Evolutionary conservation across 1,140 invertebrate genomes (phyloP), one percentile per base, ranked within the genome.

Genomic region (Drosophila equinoxialis): DNA sequence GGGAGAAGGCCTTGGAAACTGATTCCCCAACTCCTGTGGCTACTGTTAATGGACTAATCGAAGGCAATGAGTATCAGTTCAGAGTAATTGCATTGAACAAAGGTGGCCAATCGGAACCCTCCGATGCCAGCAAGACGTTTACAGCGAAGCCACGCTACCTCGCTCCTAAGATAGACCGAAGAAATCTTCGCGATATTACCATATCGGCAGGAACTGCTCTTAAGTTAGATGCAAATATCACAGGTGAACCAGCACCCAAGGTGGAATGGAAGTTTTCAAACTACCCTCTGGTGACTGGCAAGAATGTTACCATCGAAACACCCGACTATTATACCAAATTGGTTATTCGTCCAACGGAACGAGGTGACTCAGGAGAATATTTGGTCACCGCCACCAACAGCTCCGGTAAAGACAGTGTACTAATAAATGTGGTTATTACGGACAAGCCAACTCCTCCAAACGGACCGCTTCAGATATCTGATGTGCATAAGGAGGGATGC

Each of bases 51-150:
- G 97, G 98, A 65, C 93, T 99, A 3, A 96, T 98, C 77, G 98
- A 99, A 94, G 98, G 98, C 54, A 98, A 98, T 91, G 98, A 99
- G 92, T 99, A 99, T 92, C 98, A 99, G 92, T 99, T 99, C 95
- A 95, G 98, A n/a, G 96, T 99, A 3, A 97, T 97, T 81, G 98
- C 98, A 37, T 94, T 98, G 26, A 99, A 99, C 92, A 98, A 98
- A 92, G 98, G 97, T 66, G 98, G 98, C 1, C 95, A 96, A 90
- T 98, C 97, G 57, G 96, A 97, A 82, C 97, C 98, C 0, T 96
- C 96, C 1, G 96, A 98, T 45, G 93, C 96, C 10, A 97, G 97
- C 92, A 98, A 97, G 92, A 95, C 95, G 68, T 98, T 99, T 87
- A 94, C 95, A 72, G 98, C 98, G 55, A 99, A 99, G 92, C 97